These are phyloP conservation scores for Pteromalus puparum DNA, from an alignment of 1,140 invertebrate species.

Conservation along the genomic window DNA sequence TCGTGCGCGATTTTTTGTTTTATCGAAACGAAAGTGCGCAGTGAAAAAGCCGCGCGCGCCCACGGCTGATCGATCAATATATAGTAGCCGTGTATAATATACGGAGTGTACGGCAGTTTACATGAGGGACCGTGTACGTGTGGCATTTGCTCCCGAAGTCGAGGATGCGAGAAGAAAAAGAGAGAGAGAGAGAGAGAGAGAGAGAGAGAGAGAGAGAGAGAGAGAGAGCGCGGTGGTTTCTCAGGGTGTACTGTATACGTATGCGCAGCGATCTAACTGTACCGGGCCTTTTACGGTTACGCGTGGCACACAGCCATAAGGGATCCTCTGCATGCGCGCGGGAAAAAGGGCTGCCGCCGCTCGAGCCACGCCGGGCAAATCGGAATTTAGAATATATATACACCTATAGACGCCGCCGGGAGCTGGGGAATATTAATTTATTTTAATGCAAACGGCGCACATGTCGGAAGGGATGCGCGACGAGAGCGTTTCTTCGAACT, in stretches of 20 bases:
- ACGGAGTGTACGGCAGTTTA: no score
- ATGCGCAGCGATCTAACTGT: background rate
- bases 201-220: no score
- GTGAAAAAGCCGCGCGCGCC: background rate
- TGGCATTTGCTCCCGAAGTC: no score
- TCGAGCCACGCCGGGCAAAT: no score
- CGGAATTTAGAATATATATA: background rate
- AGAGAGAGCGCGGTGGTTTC: background rate
- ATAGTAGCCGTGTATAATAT: no score
- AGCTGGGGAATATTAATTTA: background rate
- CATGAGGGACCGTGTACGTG: no score
- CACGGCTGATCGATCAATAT: background rate
- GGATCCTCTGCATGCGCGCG: background rate
- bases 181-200: no score
- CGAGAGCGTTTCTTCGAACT: no score
- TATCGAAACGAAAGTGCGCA: background rate
- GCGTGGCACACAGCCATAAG: background rate
- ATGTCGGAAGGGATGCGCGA: background rate
- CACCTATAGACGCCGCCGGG: no score
- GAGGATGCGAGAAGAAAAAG: no score
- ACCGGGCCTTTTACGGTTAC: background rate
- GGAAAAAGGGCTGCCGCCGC: background rate
- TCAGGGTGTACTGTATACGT: background rate
- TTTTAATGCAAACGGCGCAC: slow-evolving; percentile 32
- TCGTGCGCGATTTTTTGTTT: background rate